A percentile compares a stretch with the other conserved stretches of the same genome.
Conservation (phyloP, 2,888 invertebrate species). For the Lepidochrysops patricia region DNA sequence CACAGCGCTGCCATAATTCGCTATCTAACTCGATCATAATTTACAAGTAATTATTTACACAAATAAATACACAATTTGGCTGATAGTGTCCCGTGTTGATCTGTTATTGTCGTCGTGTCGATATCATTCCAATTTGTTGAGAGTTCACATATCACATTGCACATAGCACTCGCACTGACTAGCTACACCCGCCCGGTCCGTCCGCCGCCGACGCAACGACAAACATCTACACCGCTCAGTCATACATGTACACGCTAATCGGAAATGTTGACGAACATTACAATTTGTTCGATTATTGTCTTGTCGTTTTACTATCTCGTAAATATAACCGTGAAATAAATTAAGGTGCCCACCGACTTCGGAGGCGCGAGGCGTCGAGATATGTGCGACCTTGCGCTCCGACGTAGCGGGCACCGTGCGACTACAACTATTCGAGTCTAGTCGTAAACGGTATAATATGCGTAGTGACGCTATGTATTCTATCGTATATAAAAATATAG, state of each 20-base stretch:
- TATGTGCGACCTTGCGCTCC: background rate
- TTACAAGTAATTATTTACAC: conserved; percentile 63
- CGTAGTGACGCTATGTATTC: background rate
- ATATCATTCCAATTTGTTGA: conserved; percentile 36
- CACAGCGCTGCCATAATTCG: conserved; percentile 36
- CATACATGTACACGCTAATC: background rate
- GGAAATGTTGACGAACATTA: background rate
- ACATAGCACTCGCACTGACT: conserved; percentile 44
- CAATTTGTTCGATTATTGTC: background rate
- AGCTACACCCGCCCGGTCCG: conserved; percentile 35
- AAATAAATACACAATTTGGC: conserved; percentile 67
- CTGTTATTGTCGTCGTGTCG: conserved; percentile 20
- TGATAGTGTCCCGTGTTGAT: conserved; percentile 26
- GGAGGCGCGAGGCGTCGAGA: background rate
- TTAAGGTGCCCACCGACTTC: conserved; percentile 1
- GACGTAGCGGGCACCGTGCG: background rate
- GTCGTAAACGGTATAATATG: background rate
- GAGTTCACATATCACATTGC: conserved; percentile 27
- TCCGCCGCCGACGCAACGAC: conserved; percentile 3
- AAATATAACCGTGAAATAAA: conserved; percentile 11
- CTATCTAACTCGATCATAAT: conserved; percentile 61
- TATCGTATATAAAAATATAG: background rate
- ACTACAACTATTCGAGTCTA: conserved; percentile 4
- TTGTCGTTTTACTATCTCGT: background rate
- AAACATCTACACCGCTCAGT: conserved; percentile 5